These are phyloP conservation scores for Hypanus sabinus DNA, from an alignment of 2,113 vertebrate species.

Conservation along the genomic window DNA sequence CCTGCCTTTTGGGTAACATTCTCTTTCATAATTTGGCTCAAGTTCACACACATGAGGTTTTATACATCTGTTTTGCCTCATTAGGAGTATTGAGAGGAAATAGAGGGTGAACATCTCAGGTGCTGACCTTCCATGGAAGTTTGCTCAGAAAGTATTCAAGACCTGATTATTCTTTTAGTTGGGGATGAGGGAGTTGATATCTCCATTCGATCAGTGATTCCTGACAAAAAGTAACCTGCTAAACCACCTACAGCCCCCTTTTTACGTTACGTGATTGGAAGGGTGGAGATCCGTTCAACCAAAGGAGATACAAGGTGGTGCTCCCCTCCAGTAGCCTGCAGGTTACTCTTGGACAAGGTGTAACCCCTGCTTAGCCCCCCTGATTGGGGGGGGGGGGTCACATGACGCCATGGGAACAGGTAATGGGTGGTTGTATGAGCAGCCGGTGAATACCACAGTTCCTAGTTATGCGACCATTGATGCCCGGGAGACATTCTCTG, in stretches of 20 bases:
- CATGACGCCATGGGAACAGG: too few relatives aligned
- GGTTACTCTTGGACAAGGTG: too few relatives aligned
- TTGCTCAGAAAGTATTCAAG: neutral
- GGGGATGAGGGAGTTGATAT: neutral
- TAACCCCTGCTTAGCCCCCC: too few relatives aligned
- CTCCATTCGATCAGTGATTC: neutral
- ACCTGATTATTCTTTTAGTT: neutral
- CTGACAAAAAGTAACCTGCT: neutral
- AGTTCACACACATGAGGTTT: neutral
- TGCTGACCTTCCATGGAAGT: neutral
- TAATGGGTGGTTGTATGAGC: too few relatives aligned
- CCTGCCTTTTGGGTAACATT: neutral
- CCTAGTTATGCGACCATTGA: too few relatives aligned
- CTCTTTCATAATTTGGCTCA: neutral
- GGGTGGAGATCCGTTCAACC: too few relatives aligned
- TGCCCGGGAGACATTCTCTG: too few relatives aligned
- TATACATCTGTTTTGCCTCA: neutral
- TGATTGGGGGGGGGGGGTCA: too few relatives aligned
- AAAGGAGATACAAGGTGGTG: too few relatives aligned
- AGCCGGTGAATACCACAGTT: too few relatives aligned
- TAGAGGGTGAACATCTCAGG: neutral
- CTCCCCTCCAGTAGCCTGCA: too few relatives aligned
- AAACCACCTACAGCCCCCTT: neutral
- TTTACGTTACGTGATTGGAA: too few relatives aligned
- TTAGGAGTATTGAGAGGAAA: neutral